Base-by-base conservation (phyloP, 2,888 invertebrate genomes). In the Coronaproctus castanopsis region DNA sequence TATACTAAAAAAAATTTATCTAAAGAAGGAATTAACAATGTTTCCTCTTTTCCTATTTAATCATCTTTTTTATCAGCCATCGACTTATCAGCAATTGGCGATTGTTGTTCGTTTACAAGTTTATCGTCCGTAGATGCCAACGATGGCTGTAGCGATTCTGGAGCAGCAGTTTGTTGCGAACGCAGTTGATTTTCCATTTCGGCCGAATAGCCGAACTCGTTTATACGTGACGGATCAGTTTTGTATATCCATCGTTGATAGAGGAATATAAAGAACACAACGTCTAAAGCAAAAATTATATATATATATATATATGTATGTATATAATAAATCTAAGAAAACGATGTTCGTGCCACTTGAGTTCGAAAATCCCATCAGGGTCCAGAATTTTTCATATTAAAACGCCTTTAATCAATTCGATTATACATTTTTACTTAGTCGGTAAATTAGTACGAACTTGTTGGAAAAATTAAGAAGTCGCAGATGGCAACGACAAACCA, bases 161-260 rank as follows among this genome's bases (percentile, higher is more conserved):
- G 48, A 22, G 54, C 36, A 50, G 54, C 48, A 10, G 55, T 51
- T 49, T n/a, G 55, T 55, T 53, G 1, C 57, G 57, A 23, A 54
- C 18, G 1, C 49, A 55, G 19, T 57, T 60, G 36, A 57, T 63
- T 62, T 18, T 84, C 81, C 84, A 89, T 90, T 71, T 95, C 95
- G 51, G 86, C 91, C 52, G 90, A 88, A 71, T 88, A 93, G n/a
- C 98, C 98, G 76, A 91, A 99, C 72, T 99, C 98, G 73, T 99
- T 99, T 58, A 92, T 82, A 64, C 98, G 80, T 64, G 83, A 85
- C 61, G 85, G 87, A 74, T 99, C 98, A 53, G 91, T 95, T 67
- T 92, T 90, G 76, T 99, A 99, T 66, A 96, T 95, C 87, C 91
- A 99, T 64, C 92, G 83, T 75, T 99, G 98, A 72, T 99, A 99